phyloP scores from a whole-genome alignment of 2,113 vertebrate genomes.

The Anhinga rufa region DNA sequence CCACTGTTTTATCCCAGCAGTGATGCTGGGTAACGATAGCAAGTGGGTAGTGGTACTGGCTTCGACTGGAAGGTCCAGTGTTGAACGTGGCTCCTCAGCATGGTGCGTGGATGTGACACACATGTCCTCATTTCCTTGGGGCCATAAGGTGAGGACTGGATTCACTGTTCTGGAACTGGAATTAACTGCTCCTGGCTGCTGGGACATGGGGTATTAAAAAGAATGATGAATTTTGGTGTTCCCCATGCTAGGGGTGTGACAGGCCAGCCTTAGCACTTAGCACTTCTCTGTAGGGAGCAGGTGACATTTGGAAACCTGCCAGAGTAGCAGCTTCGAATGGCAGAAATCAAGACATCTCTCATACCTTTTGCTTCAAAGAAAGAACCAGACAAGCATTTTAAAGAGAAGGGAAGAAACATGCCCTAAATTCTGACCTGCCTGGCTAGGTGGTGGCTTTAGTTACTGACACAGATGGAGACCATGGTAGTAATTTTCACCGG shows the following conservation, averaged over 20 bases:
- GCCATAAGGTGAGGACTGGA: background rate
- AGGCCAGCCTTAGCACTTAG: background rate
- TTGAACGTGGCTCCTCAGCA: background rate
- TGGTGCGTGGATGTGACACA: fast-evolving
- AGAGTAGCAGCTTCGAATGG: background rate
- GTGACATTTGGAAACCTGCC: background rate
- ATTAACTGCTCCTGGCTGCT: background rate
- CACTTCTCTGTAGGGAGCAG: background rate
- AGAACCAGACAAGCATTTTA: background rate
- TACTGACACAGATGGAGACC: background rate
- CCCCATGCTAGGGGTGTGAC: background rate
- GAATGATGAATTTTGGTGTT: background rate
- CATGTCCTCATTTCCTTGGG: background rate
- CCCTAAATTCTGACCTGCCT: background rate
- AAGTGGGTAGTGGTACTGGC: background rate
- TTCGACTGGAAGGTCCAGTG: background rate
- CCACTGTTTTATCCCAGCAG: background rate
- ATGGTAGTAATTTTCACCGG: background rate
- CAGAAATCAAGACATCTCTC: background rate
- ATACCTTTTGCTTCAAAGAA: background rate
- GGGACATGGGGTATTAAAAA: background rate
- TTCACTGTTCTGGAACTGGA: background rate
- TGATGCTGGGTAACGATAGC: fast-evolving
- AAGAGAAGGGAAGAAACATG: background rate
- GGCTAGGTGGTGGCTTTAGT: background rate